phyloP scores from a whole-genome alignment of 2,113 vertebrate species.

The Geococcyx californianus region DNA sequence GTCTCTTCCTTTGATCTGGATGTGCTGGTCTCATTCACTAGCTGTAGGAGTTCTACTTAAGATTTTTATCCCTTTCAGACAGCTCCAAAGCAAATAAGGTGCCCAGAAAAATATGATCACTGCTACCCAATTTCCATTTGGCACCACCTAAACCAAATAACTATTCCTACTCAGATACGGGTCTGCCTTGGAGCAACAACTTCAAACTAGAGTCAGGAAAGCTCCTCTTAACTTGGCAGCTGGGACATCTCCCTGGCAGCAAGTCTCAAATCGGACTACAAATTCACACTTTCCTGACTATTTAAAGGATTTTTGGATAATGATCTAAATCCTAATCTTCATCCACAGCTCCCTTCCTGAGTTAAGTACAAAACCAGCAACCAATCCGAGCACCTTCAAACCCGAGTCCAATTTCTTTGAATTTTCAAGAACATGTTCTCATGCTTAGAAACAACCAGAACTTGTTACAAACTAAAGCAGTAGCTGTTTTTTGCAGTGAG shows the following conservation, averaged over 20 bases:
- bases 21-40: neutral
- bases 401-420: neutral
- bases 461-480: neutral
- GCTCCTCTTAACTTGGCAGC: neutral
- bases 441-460: neutral
- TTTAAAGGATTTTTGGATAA: neutral
- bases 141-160: neutral
- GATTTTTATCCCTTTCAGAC: neutral
- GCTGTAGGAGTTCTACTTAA: neutral
- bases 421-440: neutral
- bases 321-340: neutral
- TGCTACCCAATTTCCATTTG: neutral
- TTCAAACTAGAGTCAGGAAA: neutral
- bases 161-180: neutral
- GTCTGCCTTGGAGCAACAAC: neutral
- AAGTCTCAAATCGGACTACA: neutral
- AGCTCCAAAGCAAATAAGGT: neutral
- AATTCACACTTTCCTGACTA: neutral
- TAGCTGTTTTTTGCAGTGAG: neutral
- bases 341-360: neutral
- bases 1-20: neutral
- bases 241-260: neutral
- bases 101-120: neutral
- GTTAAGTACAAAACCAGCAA: neutral
- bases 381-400: neutral